Conservation (phyloP, 2,888 invertebrate species). For the Acronicta alni region DNA sequence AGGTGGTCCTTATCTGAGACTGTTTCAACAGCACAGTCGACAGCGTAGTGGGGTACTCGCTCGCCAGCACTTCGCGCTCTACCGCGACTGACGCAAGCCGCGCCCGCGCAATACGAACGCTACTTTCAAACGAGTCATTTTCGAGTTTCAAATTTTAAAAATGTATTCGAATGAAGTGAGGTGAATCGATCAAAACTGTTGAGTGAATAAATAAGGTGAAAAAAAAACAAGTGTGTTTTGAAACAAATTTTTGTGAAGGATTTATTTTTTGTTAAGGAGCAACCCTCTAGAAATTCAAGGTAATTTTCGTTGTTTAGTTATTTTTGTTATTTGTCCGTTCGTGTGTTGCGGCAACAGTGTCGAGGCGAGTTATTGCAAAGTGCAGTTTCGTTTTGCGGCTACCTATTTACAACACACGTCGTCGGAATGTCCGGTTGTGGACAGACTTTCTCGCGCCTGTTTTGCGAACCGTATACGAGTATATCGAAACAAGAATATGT, state of each 20-base stretch:
- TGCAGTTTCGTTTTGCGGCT: conserved; percentile 76
- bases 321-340: conserved; percentile 53
- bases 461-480: conserved; percentile 63
- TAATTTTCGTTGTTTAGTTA: conserved; percentile 66
- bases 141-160: conserved; percentile 70
- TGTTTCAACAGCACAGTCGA: conserved; percentile 71
- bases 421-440: conserved; percentile 66
- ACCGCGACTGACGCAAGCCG: conserved; percentile 75
- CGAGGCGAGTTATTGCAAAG: conserved; percentile 73
- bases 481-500: conserved; percentile 56
- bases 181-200: conserved; percentile 71
- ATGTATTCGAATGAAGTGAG: conserved; percentile 83
- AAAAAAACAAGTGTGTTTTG: conserved; percentile 63
- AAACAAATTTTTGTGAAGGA: conserved; percentile 72
- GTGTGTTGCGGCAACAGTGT: conserved; percentile 66
- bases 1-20: conserved; percentile 82
- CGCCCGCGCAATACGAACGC: conserved; percentile 73
- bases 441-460: conserved; percentile 72
- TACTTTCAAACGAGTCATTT: conserved; percentile 64
- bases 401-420: conserved; percentile 81
- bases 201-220: conserved; percentile 62
- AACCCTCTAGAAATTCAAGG: conserved; percentile 75
- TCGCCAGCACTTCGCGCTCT: conserved; percentile 73
- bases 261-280: conserved; percentile 68
- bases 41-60: conserved; percentile 76